A percentile compares a stretch with the other conserved stretches of the same genome.
These are phyloP conservation scores for Heterotis niloticus DNA, from an alignment of 2,113 vertebrate species.

Conservation along the genomic window DNA sequence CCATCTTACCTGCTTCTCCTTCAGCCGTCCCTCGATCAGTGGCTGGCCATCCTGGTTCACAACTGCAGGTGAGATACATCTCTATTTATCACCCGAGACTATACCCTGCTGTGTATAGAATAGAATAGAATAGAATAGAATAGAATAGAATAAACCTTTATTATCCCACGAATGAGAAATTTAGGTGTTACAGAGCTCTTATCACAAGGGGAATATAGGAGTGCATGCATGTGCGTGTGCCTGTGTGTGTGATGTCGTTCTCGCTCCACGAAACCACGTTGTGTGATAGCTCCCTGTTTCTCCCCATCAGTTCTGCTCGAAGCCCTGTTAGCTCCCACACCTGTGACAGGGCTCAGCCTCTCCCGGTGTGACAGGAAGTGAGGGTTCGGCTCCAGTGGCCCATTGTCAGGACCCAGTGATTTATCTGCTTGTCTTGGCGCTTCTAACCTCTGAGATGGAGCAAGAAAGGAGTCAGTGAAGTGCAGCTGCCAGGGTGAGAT, in stretches of 20 bases:
- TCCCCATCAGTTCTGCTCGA: background rate
- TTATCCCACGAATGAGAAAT: no score
- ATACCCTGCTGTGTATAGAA: no score
- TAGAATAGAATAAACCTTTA: no score
- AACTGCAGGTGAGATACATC: constrained; percentile 56
- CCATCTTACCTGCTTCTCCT: constrained; percentile 96
- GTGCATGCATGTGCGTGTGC: no score
- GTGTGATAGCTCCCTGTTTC: background rate
- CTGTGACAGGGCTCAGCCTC: no score
- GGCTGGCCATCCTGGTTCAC: constrained; percentile 89
- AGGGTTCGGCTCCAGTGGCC: constrained; percentile 29
- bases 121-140: no score
- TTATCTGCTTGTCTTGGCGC: constrained; percentile 13
- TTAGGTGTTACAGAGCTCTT: no score
- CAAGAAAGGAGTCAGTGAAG: constrained; percentile 1
- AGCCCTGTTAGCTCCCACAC: background rate
- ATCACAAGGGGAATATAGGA: no score
- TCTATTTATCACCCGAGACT: background rate
- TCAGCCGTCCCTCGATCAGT: constrained; percentile 90
- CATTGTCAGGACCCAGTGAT: constrained; percentile 37
- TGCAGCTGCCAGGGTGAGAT: constrained; percentile 13
- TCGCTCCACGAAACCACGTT: background rate
- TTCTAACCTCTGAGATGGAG: constrained; percentile 35
- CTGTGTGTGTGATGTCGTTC: no score
- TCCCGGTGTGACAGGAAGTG: constrained; percentile 43